phyloP scores from a whole-genome alignment of 2,113 vertebrate genomes.

The Albula glossodonta region DNA sequence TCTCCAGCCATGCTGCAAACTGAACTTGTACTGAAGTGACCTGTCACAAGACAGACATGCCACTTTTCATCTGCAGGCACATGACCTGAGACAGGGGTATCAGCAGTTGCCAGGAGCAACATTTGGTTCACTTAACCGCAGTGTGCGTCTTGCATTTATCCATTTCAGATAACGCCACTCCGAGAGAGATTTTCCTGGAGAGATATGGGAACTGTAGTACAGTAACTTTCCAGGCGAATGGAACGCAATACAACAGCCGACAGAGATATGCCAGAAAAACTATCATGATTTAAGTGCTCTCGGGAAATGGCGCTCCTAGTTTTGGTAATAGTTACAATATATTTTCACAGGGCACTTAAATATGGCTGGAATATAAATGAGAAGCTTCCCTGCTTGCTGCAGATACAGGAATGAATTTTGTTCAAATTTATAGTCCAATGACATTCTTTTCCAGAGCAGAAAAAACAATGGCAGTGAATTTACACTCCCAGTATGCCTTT shows the following conservation, averaged over 20 bases:
- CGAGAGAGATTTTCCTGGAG: conserved; percentile 33
- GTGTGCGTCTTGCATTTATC: conserved; percentile 26
- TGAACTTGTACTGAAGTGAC: not conserved
- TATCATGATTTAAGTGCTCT: not conserved
- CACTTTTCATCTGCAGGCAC: conserved; percentile 32
- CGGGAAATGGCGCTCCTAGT: not conserved
- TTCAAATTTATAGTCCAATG: not conserved
- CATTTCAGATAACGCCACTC: conserved; percentile 44
- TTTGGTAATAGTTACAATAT: not conserved
- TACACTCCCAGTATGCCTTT: not conserved
- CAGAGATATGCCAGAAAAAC: conserved; percentile 36
- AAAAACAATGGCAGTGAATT: not conserved
- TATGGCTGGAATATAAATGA: not conserved
- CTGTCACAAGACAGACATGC: conserved; percentile 20
- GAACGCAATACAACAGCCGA: conserved; percentile 17
- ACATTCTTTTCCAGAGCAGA: not conserved
- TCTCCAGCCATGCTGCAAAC: not conserved
- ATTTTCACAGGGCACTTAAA: not conserved
- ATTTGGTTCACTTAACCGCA: conserved; percentile 39
- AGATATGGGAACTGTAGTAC: conserved; percentile 32
- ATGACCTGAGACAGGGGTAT: conserved; percentile 32
- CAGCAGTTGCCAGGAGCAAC: conserved; percentile 37
- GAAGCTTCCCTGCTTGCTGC: not conserved
- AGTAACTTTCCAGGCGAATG: conserved; percentile 29
- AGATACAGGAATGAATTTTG: not conserved